Base-by-base conservation (phyloP, 2,888 invertebrate species). In the Cyaniris semiargus region DNA sequence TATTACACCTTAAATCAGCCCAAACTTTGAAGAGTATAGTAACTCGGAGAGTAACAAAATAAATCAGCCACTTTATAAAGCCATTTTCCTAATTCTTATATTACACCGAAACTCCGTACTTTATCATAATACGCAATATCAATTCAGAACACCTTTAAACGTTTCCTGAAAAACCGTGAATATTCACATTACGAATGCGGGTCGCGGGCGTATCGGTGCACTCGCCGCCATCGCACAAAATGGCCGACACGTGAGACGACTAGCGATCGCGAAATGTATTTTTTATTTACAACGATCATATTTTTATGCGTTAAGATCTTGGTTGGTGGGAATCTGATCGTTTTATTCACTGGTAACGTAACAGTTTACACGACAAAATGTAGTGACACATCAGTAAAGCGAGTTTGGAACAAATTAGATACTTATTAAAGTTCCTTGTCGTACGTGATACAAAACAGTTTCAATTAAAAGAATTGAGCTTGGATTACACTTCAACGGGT, bases 191-290 rank as follows among this genome's bases (percentile, higher is more conserved):
- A 77, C 76, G 76, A 76, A 81, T 81, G 76, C 82, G 81, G 83
- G 84, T 82, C 83, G 82, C 60, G 60, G 60, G 23, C 60, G 23
- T 60, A 60, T 60, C 60, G 60, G 77, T 75, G 79, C 78, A 81
- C 83, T 89, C 89, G 88, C 89, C 89, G 90, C 88, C 86, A 84
- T 88, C 83, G 84, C 85, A 88, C 91, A 90, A 91, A 92, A 92
- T 92, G 91, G 92, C 90, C 85, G 91, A 85, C 88, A 86, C 92
- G 91, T 91, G 91, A 89, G 89, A 84, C 27, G 85, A 83, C 83
- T 87, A 72, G 78, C 79, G 79, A 84, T 82, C 78, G 71, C 77
- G 60, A 76, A 77, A 76, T 74, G 18, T 18, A 10, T 15, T 66
- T 66, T 66, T 66, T 66, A 60, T 60, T 60, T 58, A 18, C 8